Base-by-base conservation (phyloP, 2,888 invertebrate species). In the Hydraecia micacea region DNA sequence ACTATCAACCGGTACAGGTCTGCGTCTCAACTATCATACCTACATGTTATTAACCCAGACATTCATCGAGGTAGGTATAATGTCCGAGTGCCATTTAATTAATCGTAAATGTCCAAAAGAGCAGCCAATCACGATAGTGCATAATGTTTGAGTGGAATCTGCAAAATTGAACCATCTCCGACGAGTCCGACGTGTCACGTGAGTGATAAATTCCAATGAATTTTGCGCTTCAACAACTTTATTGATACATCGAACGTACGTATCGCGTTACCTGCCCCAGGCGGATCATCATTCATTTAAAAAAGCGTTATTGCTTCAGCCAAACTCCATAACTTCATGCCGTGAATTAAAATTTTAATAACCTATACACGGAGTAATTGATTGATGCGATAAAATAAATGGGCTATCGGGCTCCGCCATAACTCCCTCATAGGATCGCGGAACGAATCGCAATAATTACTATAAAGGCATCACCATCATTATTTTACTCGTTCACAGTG, bases 361-460 rank as follows among this genome's bases (percentile, higher is more conserved):
- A 93, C 91, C 91, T 91, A 91, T 91, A 91, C 91, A 92, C 91
- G 83, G 85, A 88, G 91, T 94, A 95, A 96, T 95, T 95, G 95
- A 95, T 95, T 95, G 95, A 95, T 93, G 91, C 90, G 92, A 94
- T 95, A 92, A 94, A 94, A 94, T 94, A 93, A 94, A 95, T 94
- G 92, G 92, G 87, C 89, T 91, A 91, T 90, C 89, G 78, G 89
- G 80, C 85, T 83, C 85, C 85, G 88, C 87, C 90, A 91, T 91
- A 90, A 88, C 86, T 86, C 87, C 87, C 87, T 88, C 86, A 86
- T 87, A 89, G 91, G 91, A 90, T 88, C 88, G 89, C 85, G 92
- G 91, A 93, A 92, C 94, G 91, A 94, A 95, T 94, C 91, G 89
- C 87, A 91, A 91, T 93, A 93, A 94, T 94, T 93, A 93, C 88